Base-by-base conservation (phyloP, 2,888 invertebrate genomes). In the Ormyrus pomaceus region DNA sequence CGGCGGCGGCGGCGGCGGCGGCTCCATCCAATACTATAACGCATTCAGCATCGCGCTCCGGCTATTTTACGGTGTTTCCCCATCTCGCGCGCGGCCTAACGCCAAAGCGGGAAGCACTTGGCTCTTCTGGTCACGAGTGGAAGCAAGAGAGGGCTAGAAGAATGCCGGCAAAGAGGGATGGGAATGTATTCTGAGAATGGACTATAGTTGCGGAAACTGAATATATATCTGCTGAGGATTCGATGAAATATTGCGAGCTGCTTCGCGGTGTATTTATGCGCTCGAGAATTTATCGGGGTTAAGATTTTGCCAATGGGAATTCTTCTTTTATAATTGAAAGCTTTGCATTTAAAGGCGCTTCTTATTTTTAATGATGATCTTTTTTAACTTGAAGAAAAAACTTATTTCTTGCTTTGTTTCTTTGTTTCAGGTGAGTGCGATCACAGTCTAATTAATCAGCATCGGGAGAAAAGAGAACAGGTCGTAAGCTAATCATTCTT, bases 361-460 rank as follows among this genome's bases (percentile, higher is more conserved):
- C 8, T 59, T 59, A 59, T 59, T 45, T 61, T 45, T 19, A 56
- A 56, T n/a, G 2, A 19, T 19, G 2, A 19, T 19, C 19, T 19
- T 19, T 19, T 53, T 53, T 53, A 53, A 10, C 53, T 10, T 19
- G n/a, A 11, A 61, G 34, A 61, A 45, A 61, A 65, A 64, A 46
- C 13, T 56, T 13, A 68, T 62, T 11, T 65, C 59, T 6, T 68
- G 45, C 62, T 81, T 80, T 71, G 77, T 78, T 83, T 83, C 77
- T 84, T 62, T 86, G 85, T 87, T 87, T 10, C 85, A 87, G 86
- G 85, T 86, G 83, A 86, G 85, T 19, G 19, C 82, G 53, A 79
- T 73, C 56, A 13, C 48, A 68, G n/a, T 68, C 50, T 69, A 70
- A 79, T 79, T 70, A 65, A 19, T 19, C 70, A 59, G n/a, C 13